Conservation (phyloP, 2,113 vertebrate genomes). For the Melanostigma gelatinosum region DNA sequence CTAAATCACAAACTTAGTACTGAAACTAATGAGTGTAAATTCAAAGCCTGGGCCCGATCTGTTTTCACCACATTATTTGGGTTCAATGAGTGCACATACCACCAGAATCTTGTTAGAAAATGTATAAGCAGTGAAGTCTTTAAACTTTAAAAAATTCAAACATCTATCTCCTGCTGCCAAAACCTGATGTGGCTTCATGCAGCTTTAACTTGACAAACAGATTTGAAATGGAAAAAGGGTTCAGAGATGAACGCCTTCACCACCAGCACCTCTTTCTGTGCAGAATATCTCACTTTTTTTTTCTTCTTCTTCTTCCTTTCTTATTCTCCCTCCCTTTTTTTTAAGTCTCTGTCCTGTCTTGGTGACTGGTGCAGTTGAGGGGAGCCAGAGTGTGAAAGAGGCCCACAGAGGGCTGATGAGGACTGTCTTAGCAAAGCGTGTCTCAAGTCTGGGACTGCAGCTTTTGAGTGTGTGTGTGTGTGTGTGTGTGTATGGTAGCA, state of each 20-base stretch:
- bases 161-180: constrained; percentile 47
- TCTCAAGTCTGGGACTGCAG: constrained; percentile 53
- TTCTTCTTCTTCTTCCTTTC: constrained; percentile 26
- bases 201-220: constrained; percentile 58
- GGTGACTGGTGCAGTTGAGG: constrained; percentile 70
- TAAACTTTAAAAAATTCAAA: constrained; percentile 41
- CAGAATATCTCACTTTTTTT: constrained; percentile 50
- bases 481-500: constrained; percentile 16
- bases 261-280: constrained; percentile 43
- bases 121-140: constrained; percentile 27
- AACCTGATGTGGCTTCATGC: constrained; percentile 47
- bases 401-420: constrained; percentile 71
- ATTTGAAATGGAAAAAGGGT: constrained; percentile 55
- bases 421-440: constrained; percentile 67
- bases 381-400: constrained; percentile 77
- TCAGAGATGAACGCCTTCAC: constrained; percentile 57
- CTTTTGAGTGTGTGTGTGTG: constrained; percentile 35
- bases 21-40: constrained; percentile 21
- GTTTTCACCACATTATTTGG: constrained; percentile 28
- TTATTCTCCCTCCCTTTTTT: constrained; percentile 23
- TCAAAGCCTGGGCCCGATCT: constrained; percentile 1
- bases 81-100: constrained; percentile 37
- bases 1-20: constrained; percentile 14
- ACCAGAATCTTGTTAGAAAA: constrained; percentile 29
- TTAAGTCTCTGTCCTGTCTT: constrained; percentile 45